Evolutionary conservation across 2,797 vertebrate genomes (phyloP), one percentile per base, ranked within the genome.

Genomic region (Pogoniulus pusillus): DNA sequence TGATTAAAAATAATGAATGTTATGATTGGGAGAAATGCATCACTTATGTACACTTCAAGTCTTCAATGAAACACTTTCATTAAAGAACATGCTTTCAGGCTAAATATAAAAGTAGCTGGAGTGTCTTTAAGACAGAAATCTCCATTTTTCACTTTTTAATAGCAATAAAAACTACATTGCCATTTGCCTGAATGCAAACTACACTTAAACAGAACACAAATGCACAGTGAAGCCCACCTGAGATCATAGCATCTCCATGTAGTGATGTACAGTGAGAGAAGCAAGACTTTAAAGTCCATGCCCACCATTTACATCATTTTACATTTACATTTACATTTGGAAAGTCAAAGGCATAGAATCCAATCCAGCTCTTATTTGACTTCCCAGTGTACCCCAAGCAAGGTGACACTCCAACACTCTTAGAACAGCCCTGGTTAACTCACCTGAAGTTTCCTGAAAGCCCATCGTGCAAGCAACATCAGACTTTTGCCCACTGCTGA

Each of bases 21-120:
- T 86, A 79, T 79, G 93, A 87, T 74, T 93, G 73, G 82, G 64
- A 90, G 55, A 86, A 92, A 87, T 84, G 41, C 62, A 68, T 79
- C 70, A 81, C 54, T 91, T 91, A 27, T 10, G 79, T 39, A 14
- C 69, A 78, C 62, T 79, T 73, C 62, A 84, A 90, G 17, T 15
- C 47, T 76, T 88, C 70, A 87, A 32, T 37, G n/a, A 90, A 96
- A 77, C 27, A 4, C 39, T 82, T 92, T 92, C 51, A 66, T 83
- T 80, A 89, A 72, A 75, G 49, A 87, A 84, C 20, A 87, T 73
- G 80, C 3, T 85, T 87, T 91, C 39, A 82, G 9, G 29, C 22
- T 88, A 93, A 73, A 89, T 87, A 70, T 63, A 76, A 75, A 80
- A 77, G 39, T 49, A 45, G 4, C 1, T 77, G 23, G 39, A 78